These are phyloP conservation scores for Plemyria rubiginata DNA, from an alignment of 2,888 invertebrate species.

Conservation along the genomic window DNA sequence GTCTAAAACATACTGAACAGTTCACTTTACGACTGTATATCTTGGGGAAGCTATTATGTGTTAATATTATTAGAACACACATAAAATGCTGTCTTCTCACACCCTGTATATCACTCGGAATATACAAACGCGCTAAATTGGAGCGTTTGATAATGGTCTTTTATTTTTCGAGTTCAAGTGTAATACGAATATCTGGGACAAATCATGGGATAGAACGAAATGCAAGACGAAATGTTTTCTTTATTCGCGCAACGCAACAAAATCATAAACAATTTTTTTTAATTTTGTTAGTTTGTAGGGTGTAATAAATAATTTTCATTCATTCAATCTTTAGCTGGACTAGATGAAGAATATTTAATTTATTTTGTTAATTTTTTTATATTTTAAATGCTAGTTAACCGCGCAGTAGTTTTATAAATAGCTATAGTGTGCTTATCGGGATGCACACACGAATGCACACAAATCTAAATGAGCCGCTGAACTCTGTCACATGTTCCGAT, in stretches of 20 bases:
- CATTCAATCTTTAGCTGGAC: no score
- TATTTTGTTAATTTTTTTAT: no score
- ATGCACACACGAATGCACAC: constrained; percentile 37
- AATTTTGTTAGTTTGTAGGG: no score
- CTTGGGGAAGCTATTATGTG: no score
- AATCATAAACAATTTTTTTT: no score
- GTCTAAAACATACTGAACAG: no score
- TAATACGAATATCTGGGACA: background rate
- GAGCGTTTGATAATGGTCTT: constrained; percentile 13
- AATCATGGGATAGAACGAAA: no score
- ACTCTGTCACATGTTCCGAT: constrained; percentile 34
- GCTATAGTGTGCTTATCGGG: constrained; percentile 32
- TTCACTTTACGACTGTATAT: no score
- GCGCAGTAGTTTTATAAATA: constrained; percentile 3
- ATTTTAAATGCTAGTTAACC: background rate
- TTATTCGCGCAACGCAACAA: no score
- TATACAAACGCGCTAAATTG: constrained; percentile 23
- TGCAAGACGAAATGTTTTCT: no score
- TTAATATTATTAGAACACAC: background rate
- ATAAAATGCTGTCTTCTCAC: background rate
- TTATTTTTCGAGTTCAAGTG: constrained; percentile 6
- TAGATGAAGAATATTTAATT: no score
- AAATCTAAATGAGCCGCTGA: constrained; percentile 43
- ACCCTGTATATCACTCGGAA: constrained; percentile 9
- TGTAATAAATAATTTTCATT: no score